Percentiles rank a stretch among this genome's conserved stretches.
These are phyloP conservation scores for Liparis tanakae DNA, from an alignment of 2,797 vertebrate genomes.

Conservation along the genomic window DNA sequence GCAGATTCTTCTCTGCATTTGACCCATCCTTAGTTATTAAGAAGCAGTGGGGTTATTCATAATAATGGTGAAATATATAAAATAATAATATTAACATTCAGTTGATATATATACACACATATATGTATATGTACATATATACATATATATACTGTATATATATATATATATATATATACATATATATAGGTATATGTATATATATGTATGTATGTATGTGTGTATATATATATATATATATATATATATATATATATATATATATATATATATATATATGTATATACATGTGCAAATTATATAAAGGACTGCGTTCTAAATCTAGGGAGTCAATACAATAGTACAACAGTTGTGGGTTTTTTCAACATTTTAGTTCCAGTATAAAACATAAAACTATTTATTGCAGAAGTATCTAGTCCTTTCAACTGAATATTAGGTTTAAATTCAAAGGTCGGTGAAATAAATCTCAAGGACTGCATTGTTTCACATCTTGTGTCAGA, in stretches of 20 bases:
- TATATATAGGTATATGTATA: background rate
- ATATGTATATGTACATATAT: background rate
- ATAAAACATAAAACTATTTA: background rate
- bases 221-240: background rate
- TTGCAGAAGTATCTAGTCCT: background rate
- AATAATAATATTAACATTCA: too few species aligned
- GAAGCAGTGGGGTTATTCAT: too few species aligned
- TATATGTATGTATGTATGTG: background rate
- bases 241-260: background rate
- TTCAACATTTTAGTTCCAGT: background rate
- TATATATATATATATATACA: background rate
- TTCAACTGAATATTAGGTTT: background rate
- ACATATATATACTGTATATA: background rate
- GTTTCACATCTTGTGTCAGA: too few species aligned
- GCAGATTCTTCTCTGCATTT: too few species aligned
- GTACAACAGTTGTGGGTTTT: too few species aligned
- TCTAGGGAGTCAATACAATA: background rate
- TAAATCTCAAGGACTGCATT: too few species aligned
- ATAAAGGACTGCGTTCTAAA: background rate
- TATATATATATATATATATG: constrained; percentile 1
- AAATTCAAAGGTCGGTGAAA: constrained; percentile 1
- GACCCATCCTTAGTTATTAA: too few species aligned
- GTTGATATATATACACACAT: too few species aligned
- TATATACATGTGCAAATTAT: background rate
- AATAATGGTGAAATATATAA: too few species aligned